Evolutionary conservation across 2,113 vertebrate species (phyloP).

Genomic region (Symphodus melops): DNA sequence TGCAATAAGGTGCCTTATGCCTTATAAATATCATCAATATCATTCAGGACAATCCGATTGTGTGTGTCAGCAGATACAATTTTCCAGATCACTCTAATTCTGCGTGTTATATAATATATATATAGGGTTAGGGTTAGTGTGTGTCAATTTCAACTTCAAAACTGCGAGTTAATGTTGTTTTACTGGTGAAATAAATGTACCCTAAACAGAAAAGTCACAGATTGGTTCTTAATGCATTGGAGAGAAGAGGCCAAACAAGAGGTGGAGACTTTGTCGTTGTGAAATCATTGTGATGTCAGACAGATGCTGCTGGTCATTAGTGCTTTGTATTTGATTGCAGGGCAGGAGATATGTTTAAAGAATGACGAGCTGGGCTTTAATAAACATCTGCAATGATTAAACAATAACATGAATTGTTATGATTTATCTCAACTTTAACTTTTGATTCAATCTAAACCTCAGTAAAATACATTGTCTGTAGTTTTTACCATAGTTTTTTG

Average conservation of each 20-base stretch:
- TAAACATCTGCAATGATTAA: constrained; percentile 10
- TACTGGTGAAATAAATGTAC: no score
- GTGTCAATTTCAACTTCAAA: no score
- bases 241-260: constrained; percentile 49
- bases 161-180: no score
- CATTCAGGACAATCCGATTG: no score
- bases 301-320: constrained; percentile 67
- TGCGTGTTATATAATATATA: no score
- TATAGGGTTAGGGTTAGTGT: no score
- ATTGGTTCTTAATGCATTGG: constrained; percentile 8
- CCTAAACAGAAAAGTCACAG: constrained; percentile 4
- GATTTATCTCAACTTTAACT: constrained; percentile 22
- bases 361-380: constrained; percentile 26
- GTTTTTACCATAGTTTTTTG: background rate
- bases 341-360: constrained; percentile 45
- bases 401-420: constrained; percentile 15
- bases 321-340: constrained; percentile 69
- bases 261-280: constrained; percentile 47
- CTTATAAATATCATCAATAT: no score
- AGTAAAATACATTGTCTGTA: background rate
- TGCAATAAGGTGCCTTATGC: no score
- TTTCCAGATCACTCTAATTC: no score
- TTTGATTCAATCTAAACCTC: constrained; percentile 23
- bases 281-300: constrained; percentile 75
- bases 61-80: no score